Percentiles rank a stretch among this genome's conserved stretches.
phyloP scores from a whole-genome alignment of 2,888 invertebrate genomes.

The Drosophila subsilvestris region DNA sequence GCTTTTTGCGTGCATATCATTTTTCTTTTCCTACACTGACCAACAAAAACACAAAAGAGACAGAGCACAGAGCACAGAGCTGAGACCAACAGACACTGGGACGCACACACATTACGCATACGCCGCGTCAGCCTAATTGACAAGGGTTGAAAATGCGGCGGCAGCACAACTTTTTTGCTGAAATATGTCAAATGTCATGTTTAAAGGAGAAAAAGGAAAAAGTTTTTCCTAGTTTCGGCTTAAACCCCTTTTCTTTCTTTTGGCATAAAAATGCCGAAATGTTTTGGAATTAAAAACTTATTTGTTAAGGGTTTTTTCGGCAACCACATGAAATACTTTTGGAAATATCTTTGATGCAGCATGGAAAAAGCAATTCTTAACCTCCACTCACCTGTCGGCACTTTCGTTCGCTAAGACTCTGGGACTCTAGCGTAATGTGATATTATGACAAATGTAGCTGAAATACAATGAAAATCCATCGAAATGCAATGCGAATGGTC shows the following conservation, averaged over 20 bases:
- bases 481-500: conserved; percentile 37
- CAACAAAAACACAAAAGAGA: conserved; percentile 34
- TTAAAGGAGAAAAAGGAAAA: conserved; percentile 34
- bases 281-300: conserved; percentile 56
- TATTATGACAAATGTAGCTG: conserved; percentile 50
- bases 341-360: conserved; percentile 13
- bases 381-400: conserved; percentile 8
- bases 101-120: conserved; percentile 62
- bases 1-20: conserved; percentile 50
- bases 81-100: conserved; percentile 17
- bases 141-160: conserved; percentile 71
- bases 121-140: conserved; percentile 77
- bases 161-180: conserved; percentile 58
- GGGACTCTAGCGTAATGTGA: conserved; percentile 18
- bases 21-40: conserved; percentile 29
- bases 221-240: conserved; percentile 38
- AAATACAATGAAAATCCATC: conserved; percentile 50
- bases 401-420: conserved; percentile 3
- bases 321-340: conserved; percentile 27
- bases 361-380: conserved; percentile 6
- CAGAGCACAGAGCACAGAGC: not conserved
- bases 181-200: conserved; percentile 74
- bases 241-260: conserved; percentile 13
- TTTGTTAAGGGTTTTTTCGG: conserved; percentile 10
- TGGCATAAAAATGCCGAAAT: conserved; percentile 56